These are phyloP conservation scores for Phasianus colchicus DNA, from an alignment of 2,113 vertebrate species.

Conservation along the genomic window DNA sequence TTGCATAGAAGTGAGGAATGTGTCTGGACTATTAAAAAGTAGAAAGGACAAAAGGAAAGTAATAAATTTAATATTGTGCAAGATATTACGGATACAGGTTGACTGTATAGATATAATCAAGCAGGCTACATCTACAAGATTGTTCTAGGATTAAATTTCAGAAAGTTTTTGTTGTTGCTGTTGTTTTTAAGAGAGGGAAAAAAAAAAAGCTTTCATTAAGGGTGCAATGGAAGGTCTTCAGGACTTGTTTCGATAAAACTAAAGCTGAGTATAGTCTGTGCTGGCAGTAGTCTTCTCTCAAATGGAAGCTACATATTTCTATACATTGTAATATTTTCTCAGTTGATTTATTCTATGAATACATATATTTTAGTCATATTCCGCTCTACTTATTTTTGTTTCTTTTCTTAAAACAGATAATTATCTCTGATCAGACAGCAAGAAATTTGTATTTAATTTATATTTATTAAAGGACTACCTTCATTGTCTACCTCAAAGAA, in stretches of 20 bases:
- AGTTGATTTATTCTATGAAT: not conserved
- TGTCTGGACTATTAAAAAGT: not conserved
- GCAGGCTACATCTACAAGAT: not conserved
- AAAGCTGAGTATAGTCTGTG: not conserved
- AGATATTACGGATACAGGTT: not conserved
- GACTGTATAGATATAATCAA: not conserved
- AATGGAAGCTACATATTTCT: not conserved
- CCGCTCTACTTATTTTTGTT: not conserved
- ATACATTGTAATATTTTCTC: not conserved
- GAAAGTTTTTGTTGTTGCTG: rapidly evolving
- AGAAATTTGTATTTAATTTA: not conserved
- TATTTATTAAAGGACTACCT: not conserved
- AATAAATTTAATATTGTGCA: not conserved
- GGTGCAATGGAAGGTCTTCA: not conserved
- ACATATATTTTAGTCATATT: not conserved
- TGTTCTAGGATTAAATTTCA: not conserved
- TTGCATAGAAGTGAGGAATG: not conserved
- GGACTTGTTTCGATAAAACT: not conserved
- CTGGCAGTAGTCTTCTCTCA: not conserved
- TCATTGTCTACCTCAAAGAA: not conserved
- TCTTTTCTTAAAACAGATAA: not conserved
- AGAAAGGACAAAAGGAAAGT: not conserved
- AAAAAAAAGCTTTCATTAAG: not conserved
- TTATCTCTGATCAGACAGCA: not conserved
- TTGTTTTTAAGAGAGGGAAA: too few species aligned